Evolutionary conservation across 1,140 invertebrate species (phyloP), one percentile per base, ranked within the genome.

Genomic region (Chrysomallon squamiferum): DNA sequence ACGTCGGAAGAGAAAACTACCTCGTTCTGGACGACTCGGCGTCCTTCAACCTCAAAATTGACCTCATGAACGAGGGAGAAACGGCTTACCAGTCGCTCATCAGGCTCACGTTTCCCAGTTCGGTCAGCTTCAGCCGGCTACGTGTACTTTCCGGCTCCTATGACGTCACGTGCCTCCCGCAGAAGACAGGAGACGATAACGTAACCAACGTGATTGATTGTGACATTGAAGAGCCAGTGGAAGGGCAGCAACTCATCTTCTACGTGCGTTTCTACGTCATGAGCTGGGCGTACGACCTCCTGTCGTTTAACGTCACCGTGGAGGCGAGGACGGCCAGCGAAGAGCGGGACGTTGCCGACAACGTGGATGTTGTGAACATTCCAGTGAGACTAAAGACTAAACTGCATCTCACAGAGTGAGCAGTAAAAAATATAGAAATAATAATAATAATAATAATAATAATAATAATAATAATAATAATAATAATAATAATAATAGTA

Each of bases 31-130:
- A 68, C 43, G 58, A 65, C 38, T 56, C 65, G 3, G 62, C 66
- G 22, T 57, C 35, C 7, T 72, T 75, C 58, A 62, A 69, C 18
- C n/a, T 72, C 22, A 49, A 69, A 33, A 35, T 75, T 22, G 30
- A 33, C 54, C 22, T 75, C 25, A 27, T 11, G 30, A 75, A 75
- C 57, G 52, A 15, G 18, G 68, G 58, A 25, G 73, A 75, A 20
- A 63, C 54, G 20, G 71, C 73, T 5, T 72, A 70, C 29, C 62
- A 69, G 7, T 67, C 73, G 1, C 47, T 69, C 29, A 32, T 69
- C 5, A 59, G 29, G n/a, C n/a, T 75, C 13, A 52, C n/a, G 18
- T 72, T 72, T 47, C 73, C 73, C 13, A 11, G 56, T 20, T 29
- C 6, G 9, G n/a, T 75, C 7, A 22, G 65, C 4, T 75, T 68